phyloP scores from a whole-genome alignment of 2,888 invertebrate species.

The Calameuta pallipes region DNA sequence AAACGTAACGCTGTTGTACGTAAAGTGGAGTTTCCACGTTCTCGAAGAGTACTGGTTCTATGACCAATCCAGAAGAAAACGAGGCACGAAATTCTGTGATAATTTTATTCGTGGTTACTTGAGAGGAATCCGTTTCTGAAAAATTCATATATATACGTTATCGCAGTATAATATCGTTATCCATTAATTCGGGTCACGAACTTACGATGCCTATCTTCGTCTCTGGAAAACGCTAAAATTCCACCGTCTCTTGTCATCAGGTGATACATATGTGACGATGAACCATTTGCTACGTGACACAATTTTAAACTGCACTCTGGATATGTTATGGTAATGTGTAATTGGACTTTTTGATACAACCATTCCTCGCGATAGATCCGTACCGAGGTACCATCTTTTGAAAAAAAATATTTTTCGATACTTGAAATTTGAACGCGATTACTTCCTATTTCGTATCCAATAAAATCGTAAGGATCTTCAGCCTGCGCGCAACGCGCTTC shows the following conservation, averaged over 20 bases:
- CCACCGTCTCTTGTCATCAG: conserved; percentile 44
- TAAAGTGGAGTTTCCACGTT: conserved; percentile 46
- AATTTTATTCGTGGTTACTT: background rate
- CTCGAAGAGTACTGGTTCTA: conserved; percentile 41
- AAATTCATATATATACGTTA: background rate
- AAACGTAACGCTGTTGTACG: conserved; percentile 50
- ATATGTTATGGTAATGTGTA: conserved; percentile 39
- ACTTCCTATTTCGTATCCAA: conserved; percentile 54
- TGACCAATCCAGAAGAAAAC: conserved; percentile 51
- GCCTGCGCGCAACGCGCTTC: conserved; percentile 21
- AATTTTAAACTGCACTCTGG: conserved; percentile 39
- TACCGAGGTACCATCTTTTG: conserved; percentile 46
- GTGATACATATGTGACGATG: conserved; percentile 41
- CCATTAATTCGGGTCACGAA: background rate
- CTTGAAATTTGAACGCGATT: conserved; percentile 46
- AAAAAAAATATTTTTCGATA: conserved; percentile 37
- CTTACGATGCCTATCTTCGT: background rate
- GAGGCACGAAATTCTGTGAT: conserved; percentile 39
- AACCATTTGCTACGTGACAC: conserved; percentile 23
- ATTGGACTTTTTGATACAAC: conserved; percentile 36
- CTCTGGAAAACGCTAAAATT: conserved; percentile 46
- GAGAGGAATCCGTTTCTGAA: background rate
- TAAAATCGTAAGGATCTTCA: conserved; percentile 39
- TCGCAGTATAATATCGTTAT: background rate
- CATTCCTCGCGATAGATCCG: conserved; percentile 45